A percentile compares a stretch with the other conserved stretches of the same genome.
phyloP scores from a whole-genome alignment of 2,113 vertebrate genomes.

The Grantiella picta region DNA sequence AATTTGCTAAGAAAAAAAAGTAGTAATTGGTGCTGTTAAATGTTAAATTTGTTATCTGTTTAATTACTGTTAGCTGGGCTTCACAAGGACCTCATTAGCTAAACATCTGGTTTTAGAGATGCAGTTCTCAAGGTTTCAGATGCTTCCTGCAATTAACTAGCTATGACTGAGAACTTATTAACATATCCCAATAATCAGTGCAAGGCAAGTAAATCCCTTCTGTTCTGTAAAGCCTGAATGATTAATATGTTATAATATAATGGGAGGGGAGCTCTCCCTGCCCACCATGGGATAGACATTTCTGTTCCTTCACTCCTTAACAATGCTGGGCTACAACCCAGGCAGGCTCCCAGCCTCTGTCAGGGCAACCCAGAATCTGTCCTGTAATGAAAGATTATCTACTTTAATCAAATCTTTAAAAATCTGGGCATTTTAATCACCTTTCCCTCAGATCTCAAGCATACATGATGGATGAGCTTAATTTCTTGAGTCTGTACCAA shows the following conservation, averaged over 20 bases:
- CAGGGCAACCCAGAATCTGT: background rate
- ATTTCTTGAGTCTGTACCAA: background rate
- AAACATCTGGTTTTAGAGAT: constrained; percentile 4
- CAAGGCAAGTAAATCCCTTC: background rate
- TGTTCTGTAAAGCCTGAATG: background rate
- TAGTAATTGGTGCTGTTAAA: background rate
- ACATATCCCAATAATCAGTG: background rate
- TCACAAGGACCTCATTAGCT: background rate
- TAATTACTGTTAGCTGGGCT: constrained; percentile 1
- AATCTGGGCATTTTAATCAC: background rate
- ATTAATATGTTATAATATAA: background rate
- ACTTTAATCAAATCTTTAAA: background rate
- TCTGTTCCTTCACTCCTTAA: background rate
- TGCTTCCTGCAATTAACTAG: background rate
- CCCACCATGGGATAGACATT: background rate
- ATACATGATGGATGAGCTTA: fast-evolving
- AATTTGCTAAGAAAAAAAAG: background rate
- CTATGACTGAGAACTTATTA: background rate
- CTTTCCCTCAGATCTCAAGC: background rate
- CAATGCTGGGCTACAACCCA: background rate
- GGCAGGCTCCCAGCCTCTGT: background rate
- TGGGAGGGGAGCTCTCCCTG: background rate
- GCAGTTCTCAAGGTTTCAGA: background rate
- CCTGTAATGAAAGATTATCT: background rate
- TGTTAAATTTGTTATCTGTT: background rate